Evolutionary conservation across 2,888 invertebrate species (phyloP), one percentile per base, ranked within the genome.

Genomic region (Diloba caeruleocephala): DNA sequence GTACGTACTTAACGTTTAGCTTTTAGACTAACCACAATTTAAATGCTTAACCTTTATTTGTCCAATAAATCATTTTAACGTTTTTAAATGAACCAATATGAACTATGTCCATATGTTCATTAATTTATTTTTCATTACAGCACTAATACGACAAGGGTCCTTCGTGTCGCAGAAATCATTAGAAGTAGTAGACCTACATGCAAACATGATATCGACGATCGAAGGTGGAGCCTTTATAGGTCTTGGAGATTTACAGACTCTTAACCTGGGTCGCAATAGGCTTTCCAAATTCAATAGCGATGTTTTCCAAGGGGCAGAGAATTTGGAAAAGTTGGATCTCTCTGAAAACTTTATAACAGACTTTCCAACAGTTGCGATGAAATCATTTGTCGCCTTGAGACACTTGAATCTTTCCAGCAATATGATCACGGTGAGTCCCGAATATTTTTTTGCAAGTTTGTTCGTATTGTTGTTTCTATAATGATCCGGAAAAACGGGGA

Each of bases 271-370:
- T 1, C 95, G 96, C 64, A 98, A 98, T 88, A 95, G 96, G 63
- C 94, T 98, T 10, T 95, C 95, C 6, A 96, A 96, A 73, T 95
- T 98, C 78, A 97, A 98, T 85, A 97, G 97, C 82, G 97, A 97
- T 79, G 96, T 97, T 43, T 97, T 98, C 76, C 95, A 95, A 93
- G 96, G 97, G 44, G 95, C 97, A 3, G 95, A 95, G 50, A 96
- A 96, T 72, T 91, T 98, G 57, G 95, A 96, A 73, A 96, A 96
- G 71, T 90, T 99, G 64, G 97, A 98, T 83, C 91, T 99, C 17
- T 97, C 98, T 0, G 96, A 97, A 78, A 98, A 98, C 92, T 97
- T 97, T 82, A 95, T 98, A 46, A 93, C 94, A 1, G 96, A 97
- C 81, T 97, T 98, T 79, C 98, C 98, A 2, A 95, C 95, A 0